Evolutionary conservation across 2,113 vertebrate species (phyloP).

Genomic region (Carassius gibelio): DNA sequence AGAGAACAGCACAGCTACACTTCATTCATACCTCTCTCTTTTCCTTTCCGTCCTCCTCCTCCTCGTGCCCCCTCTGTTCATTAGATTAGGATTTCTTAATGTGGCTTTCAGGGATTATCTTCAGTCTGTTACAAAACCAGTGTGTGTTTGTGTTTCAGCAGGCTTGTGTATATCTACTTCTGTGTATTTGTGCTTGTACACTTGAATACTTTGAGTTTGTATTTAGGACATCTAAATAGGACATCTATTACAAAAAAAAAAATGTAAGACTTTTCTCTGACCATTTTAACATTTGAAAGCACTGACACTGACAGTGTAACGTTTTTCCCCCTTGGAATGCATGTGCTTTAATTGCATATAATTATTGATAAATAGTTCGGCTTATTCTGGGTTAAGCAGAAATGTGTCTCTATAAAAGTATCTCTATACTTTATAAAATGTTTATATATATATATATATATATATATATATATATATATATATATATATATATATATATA

Average conservation of each 20-base stretch:
- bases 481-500: no score
- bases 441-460: no score
- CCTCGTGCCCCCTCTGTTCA: background rate
- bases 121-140: constrained; percentile 7
- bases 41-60: background rate
- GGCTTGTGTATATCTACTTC: background rate
- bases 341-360: background rate
- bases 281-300: background rate
- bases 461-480: no score
- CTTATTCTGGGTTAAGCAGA: background rate
- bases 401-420: no score
- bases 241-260: background rate
- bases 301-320: background rate
- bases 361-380: background rate
- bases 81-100: constrained; percentile 24
- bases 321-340: background rate
- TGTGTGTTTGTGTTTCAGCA: constrained; percentile 19
- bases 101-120: constrained; percentile 29
- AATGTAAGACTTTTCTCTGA: no score
- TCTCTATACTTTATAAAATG: background rate
- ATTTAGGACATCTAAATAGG: no score
- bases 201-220: background rate
- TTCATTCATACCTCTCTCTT: constrained; percentile 7
- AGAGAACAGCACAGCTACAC: background rate
- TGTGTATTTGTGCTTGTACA: background rate